Evolutionary conservation across 1,140 invertebrate genomes (phyloP), one percentile per base, ranked within the genome.

Genomic region (Bicyclus anynana): DNA sequence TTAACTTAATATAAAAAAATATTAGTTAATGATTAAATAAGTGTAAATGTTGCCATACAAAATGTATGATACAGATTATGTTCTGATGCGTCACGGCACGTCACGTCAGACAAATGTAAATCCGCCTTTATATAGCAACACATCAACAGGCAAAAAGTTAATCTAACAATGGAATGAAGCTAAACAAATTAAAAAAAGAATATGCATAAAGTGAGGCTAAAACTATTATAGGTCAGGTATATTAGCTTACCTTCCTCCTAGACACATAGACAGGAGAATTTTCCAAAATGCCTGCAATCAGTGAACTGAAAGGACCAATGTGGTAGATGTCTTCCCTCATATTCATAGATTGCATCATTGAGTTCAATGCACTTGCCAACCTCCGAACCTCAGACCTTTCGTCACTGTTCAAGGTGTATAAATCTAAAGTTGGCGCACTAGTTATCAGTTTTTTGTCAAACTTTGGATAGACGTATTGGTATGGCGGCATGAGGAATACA

Each of bases 401-500:
- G 2, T 84, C 70, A 61, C 48, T 64, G 0, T 59, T 66, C 40
- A 90, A 60, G 0, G 72, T 70, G 35, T 87, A 90, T 55, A 91
- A 74, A 67, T 91, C 89, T 35, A 87, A 67, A 0, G 77, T 67
- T 47, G 77, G 62, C 20, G 79, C 75, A 21, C 90, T 85, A 2
- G 89, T 72, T 23, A 72, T 74, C 18, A 90, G 66, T 29, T 82
- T 80, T 4, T 79, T 77, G 51, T 89, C 77, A 53, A 91, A 90
- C 16, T 90, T 71, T 40, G 93, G 92, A 77, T 92, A 92, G n/a
- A 93, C 48, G 27, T 90, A 79, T 23, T 78, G 78, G 71, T 92
- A 93, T 42, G 91, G 87, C 26, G 93, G 93, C 23, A 92, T 92
- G 0, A 93, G 76, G 71, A 95, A 93, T 20, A 94, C 56, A 49